Evolutionary conservation across 2,797 vertebrate species (phyloP).

Genomic region (Sebastes diaconus): DNA sequence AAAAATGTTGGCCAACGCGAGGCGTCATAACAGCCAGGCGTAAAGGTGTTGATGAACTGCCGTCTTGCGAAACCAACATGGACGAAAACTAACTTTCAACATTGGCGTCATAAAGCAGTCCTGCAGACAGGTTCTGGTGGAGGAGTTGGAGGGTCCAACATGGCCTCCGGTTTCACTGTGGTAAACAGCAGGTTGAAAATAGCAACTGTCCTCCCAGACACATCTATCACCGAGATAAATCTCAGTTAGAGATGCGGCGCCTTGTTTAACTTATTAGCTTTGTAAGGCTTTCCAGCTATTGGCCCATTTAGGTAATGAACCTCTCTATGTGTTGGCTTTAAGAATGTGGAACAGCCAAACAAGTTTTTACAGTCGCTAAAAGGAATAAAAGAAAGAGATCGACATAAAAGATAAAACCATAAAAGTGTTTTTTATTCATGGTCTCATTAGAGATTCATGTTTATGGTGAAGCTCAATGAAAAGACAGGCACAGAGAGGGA

Average conservation of each 20-base stretch:
- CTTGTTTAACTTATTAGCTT: constrained; percentile 23
- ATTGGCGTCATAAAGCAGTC: constrained; percentile 15
- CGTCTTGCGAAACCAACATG: constrained; percentile 18
- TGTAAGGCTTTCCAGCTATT: constrained; percentile 36
- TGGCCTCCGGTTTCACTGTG: constrained; percentile 19
- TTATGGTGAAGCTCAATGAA: constrained; percentile 50
- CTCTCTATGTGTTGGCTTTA: constrained; percentile 15
- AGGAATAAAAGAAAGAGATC: constrained; percentile 28
- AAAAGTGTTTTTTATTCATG: constrained; percentile 44
- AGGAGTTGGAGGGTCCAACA: neutral
- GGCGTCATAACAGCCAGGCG: constrained; percentile 47
- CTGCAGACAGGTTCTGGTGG: neutral
- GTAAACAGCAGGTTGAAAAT: constrained; percentile 34
- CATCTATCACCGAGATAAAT: constrained; percentile 40
- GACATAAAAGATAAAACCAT: constrained; percentile 56
- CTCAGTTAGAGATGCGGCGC: constrained; percentile 21
- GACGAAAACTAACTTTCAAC: constrained; percentile 19
- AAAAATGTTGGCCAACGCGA: constrained; percentile 44
- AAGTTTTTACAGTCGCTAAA: constrained; percentile 47
- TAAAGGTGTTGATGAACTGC: constrained; percentile 70
- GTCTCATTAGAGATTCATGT: constrained; percentile 54
- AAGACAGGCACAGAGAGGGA: constrained; percentile 27
- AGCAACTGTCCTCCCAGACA: constrained; percentile 28
- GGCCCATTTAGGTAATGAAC: constrained; percentile 44
- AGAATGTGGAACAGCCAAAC: constrained; percentile 12